A percentile compares a stretch with the other conserved stretches of the same genome.
Conservation (phyloP, 1,140 invertebrate species). For the Drosophila mayri region DNA sequence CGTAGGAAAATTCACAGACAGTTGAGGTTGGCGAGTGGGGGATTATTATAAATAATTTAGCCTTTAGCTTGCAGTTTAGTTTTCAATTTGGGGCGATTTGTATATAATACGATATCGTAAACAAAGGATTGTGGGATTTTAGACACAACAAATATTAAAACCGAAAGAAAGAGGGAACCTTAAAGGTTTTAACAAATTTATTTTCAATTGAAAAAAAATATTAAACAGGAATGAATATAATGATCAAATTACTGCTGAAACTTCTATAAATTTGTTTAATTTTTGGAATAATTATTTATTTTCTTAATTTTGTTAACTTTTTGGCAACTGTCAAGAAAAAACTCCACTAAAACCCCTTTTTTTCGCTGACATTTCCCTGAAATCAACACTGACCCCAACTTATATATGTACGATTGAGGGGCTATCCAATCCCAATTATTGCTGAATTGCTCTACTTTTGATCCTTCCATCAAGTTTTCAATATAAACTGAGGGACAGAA, state of each 20-base stretch:
- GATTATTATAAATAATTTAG: slow-evolving; percentile 21
- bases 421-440: slow-evolving; percentile 25
- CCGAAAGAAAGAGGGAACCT: too few relatives aligned
- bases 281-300: neutral
- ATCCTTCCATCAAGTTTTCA: slow-evolving; percentile 43
- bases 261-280: too few relatives aligned
- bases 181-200: neutral
- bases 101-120: slow-evolving; percentile 30
- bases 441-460: slow-evolving; percentile 33
- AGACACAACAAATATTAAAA: neutral
- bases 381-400: slow-evolving; percentile 10
- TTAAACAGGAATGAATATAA: too few relatives aligned
- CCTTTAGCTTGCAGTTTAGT: slow-evolving; percentile 28
- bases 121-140: slow-evolving; percentile 33
- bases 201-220: too few relatives aligned
- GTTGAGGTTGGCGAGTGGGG: neutral
- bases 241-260: too few relatives aligned
- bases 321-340: neutral
- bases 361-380: slow-evolving; percentile 3
- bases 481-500: slow-evolving; percentile 9
- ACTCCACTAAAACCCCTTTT: neutral
- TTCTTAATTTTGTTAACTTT: neutral
- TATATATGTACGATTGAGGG: neutral
- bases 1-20: slow-evolving; percentile 6
- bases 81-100: slow-evolving; percentile 28